Evolutionary conservation across 2,113 vertebrate species (phyloP).

Genomic region (Silurus meridionalis): DNA sequence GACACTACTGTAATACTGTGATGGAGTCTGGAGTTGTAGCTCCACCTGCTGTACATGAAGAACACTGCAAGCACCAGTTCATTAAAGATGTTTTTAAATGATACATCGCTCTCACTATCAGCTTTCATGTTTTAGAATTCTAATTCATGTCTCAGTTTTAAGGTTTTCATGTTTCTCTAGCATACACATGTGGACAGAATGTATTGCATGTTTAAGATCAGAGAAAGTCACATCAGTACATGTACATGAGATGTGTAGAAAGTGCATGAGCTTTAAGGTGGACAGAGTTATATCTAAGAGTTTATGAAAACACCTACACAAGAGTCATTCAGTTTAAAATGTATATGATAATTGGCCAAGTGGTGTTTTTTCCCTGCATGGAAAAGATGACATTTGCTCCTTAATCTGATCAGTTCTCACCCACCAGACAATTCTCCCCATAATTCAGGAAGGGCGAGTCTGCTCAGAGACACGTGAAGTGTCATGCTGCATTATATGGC

Average conservation of each 20-base stretch:
- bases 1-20: background rate
- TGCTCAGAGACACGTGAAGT: background rate
- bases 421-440: background rate
- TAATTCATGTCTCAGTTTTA: background rate
- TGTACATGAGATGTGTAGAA: background rate
- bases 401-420: background rate
- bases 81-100: no score
- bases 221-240: background rate
- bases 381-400: background rate
- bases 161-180: background rate
- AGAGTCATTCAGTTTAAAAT: background rate
- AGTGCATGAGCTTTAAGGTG: background rate
- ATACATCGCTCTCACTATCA: background rate
- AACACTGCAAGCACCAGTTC: background rate
- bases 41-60: constrained; percentile 28
- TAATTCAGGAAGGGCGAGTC: background rate
- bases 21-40: background rate
- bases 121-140: background rate
- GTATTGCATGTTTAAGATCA: background rate
- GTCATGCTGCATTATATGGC: background rate
- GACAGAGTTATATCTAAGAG: background rate
- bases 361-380: background rate
- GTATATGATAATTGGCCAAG: background rate
- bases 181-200: background rate
- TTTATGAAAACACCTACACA: background rate